Conservation (phyloP, 2,797 vertebrate genomes). For the Cuculus canorus region DNA sequence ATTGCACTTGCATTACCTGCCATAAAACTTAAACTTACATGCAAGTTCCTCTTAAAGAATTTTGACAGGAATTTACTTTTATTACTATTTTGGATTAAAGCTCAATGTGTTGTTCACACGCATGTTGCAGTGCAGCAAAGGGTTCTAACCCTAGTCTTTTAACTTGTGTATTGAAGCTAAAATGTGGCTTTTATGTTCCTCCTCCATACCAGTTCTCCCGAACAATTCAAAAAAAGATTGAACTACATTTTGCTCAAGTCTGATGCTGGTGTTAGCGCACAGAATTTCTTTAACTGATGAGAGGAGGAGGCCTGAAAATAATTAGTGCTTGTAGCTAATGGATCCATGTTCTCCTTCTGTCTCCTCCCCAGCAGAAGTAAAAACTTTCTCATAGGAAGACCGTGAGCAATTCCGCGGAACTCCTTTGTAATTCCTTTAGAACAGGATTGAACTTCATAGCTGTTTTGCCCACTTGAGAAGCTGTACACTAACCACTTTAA, state of each 20-base stretch:
- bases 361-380: background rate
- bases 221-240: background rate
- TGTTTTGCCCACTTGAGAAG: background rate
- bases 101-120: background rate
- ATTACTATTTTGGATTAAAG: background rate
- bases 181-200: background rate
- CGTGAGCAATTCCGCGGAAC: background rate
- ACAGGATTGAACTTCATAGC: background rate
- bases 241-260: background rate
- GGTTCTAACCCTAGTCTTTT: background rate
- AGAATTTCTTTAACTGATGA: background rate
- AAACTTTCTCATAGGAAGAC: background rate
- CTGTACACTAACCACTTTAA: background rate
- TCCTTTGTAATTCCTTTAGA: background rate
- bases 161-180: background rate
- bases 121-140: background rate
- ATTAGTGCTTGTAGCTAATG: background rate
- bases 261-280: background rate
- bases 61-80: background rate
- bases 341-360: background rate
- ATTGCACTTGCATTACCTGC: background rate
- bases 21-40: background rate
- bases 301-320: background rate
- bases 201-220: background rate
- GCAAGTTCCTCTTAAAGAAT: background rate